Conservation (phyloP, 1,140 invertebrate species). For the Ostrea denselamellosa region DNA sequence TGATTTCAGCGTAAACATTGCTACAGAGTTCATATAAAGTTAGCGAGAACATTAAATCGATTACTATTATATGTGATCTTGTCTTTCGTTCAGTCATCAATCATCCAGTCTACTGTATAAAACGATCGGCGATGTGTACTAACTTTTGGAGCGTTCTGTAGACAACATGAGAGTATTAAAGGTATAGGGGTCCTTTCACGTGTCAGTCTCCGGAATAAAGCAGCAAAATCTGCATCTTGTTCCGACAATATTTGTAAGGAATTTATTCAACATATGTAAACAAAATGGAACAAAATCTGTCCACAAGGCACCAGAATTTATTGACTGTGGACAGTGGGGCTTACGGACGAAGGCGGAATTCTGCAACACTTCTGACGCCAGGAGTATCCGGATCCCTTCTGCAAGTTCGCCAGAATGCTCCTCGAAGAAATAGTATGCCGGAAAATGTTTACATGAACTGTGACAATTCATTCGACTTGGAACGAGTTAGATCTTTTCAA, state of each 20-base stretch:
- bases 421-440: slow-evolving; percentile 24
- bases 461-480: slow-evolving; percentile 11
- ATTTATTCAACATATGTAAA: not conserved
- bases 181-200: slow-evolving; percentile 10
- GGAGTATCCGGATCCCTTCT: not conserved
- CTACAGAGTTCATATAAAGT: slow-evolving; percentile 15
- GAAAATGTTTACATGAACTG: not conserved
- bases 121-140: slow-evolving; percentile 15
- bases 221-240: not conserved
- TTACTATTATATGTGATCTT: slow-evolving; percentile 33
- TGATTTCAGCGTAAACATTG: slow-evolving; percentile 20
- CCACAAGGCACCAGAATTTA: not conserved
- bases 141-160: slow-evolving; percentile 37
- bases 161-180: slow-evolving; percentile 28
- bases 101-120: slow-evolving; percentile 12
- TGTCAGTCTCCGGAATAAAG: not conserved
- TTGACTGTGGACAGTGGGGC: not conserved
- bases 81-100: slow-evolving; percentile 29
- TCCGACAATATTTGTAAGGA: not conserved
- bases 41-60: slow-evolving; percentile 27
- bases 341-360: not conserved
- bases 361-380: not conserved
- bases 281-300: not conserved
- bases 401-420: slow-evolving; percentile 29
- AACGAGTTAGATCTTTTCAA: slow-evolving; percentile 38